Evolutionary conservation across 2,888 invertebrate genomes (phyloP), one percentile per base, ranked within the genome.

Genomic region (Boloria selene): DNA sequence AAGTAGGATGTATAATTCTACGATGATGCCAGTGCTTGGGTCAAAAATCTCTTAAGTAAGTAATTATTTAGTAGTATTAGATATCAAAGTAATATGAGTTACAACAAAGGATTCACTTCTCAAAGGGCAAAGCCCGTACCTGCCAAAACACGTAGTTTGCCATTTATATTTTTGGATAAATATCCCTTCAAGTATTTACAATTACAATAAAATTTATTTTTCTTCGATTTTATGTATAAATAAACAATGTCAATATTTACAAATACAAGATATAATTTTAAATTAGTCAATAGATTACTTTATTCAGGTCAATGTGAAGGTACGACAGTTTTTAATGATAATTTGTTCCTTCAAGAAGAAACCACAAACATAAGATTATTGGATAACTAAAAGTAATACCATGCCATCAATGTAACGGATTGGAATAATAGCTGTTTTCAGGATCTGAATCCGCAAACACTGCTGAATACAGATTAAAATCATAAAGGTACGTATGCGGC

Each of bases 151-250:
- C 64, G 65, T 59, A 59, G 44, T 68, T 69, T 68, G 75, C 77
- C 69, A 72, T 76, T 79, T 71, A 77, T 84, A 84, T 83, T 85
- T 85, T 84, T 80, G 75, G 76, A 84, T 17, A 31, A 49, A 38
- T 59, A 49, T 59, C 59, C 49, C 73, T 68, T 59, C 49, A 59
- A 16, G 31, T 49, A 59, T 49, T 26, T 49, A 59, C 13, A 47
- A 49, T 49, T 59, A 59, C n/a, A 38, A 49, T 7, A 31, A 59
- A 26, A 59, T 49, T 49, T 59, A 59, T 50, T 59, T 59, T 50
- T 59, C 31, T 59, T 47, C 38, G 38, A 31, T 22, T 1, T 22
- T 22, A 22, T 22, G 22, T 50, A 59, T 59, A 59, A 16, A 59
- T 59, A 50, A 31, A 38, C 2, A 47, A 38, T 17, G 49, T 59